Evolutionary conservation across 2,888 invertebrate genomes (phyloP).

Genomic region (Hypsopygia costalis): DNA sequence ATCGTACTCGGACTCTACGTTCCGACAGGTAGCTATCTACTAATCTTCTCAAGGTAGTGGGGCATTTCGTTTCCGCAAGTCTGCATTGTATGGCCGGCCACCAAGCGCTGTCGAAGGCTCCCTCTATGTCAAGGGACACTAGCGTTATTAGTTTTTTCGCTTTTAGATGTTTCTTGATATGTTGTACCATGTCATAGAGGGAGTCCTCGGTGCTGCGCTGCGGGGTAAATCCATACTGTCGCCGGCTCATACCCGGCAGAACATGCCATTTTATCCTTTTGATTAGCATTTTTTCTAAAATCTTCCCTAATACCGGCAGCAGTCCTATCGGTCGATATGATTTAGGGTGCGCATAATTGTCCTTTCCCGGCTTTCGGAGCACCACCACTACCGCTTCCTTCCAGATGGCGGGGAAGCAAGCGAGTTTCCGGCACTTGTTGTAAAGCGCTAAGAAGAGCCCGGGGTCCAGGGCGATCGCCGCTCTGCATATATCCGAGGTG

Average conservation of each 20-base stretch:
- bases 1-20: neutral
- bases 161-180: neutral
- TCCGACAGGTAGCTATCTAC: too few species aligned
- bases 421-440: neutral
- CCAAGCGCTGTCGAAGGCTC: too few species aligned
- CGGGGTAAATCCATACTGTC: too few species aligned
- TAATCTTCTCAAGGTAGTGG: too few species aligned
- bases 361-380: too few species aligned
- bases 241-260: too few species aligned
- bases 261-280: neutral
- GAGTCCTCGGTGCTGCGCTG: too few species aligned
- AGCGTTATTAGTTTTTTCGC: neutral
- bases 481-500: neutral
- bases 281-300: constrained; percentile 12
- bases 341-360: neutral
- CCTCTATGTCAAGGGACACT: constrained; percentile 1
- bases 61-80: too few species aligned
- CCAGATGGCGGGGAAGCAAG: neutral
- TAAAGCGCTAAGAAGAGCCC: neutral
- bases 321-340: constrained; percentile 14
- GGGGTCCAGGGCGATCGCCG: neutral
- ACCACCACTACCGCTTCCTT: too few species aligned
- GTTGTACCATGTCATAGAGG: too few species aligned
- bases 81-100: too few species aligned
- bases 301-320: too few species aligned